These are phyloP conservation scores for Agriopis leucophaearia DNA, from an alignment of 2,888 invertebrate genomes.

Conservation along the genomic window DNA sequence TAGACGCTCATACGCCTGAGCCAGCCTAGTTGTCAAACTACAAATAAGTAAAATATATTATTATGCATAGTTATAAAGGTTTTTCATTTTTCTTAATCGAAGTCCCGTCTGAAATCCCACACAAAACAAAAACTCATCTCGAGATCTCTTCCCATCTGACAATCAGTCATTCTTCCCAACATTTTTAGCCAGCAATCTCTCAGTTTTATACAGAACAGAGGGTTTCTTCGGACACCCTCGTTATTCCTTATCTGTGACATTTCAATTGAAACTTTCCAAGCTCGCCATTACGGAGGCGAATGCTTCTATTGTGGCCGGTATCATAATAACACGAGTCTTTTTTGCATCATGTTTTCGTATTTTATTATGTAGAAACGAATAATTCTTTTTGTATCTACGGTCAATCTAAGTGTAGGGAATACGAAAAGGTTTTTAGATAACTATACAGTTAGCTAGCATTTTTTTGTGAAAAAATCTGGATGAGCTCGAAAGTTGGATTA, in stretches of 20 bases:
- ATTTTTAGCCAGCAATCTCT: conserved; percentile 34
- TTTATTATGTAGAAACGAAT: background rate
- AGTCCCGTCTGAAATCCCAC: background rate
- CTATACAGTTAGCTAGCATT: too few relatives aligned
- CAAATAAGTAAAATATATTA: background rate
- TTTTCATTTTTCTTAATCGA: background rate
- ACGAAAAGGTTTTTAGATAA: too few relatives aligned
- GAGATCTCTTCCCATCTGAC: conserved; percentile 24
- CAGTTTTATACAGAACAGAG: conserved; percentile 33
- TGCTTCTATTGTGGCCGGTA: conserved; percentile 28
- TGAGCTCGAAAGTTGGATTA: too few relatives aligned
- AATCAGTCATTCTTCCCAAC: conserved; percentile 41
- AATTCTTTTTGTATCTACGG: too few relatives aligned
- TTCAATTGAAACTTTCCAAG: conserved; percentile 63
- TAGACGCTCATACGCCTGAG: too few relatives aligned
- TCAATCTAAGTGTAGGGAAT: too few relatives aligned
- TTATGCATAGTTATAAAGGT: background rate
- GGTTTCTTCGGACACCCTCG: conserved; percentile 41
- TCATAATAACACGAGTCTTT: conserved; percentile 16
- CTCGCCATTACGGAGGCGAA: conserved; percentile 42
- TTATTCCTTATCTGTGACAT: conserved; percentile 62
- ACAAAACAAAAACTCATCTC: conserved; percentile 20
- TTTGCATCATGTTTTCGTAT: conserved; percentile 16
- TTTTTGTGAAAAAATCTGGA: too few relatives aligned
- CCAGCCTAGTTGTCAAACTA: too few relatives aligned